Base-by-base conservation (phyloP, 2,888 invertebrate genomes). In the Drosophila mayaguana region DNA sequence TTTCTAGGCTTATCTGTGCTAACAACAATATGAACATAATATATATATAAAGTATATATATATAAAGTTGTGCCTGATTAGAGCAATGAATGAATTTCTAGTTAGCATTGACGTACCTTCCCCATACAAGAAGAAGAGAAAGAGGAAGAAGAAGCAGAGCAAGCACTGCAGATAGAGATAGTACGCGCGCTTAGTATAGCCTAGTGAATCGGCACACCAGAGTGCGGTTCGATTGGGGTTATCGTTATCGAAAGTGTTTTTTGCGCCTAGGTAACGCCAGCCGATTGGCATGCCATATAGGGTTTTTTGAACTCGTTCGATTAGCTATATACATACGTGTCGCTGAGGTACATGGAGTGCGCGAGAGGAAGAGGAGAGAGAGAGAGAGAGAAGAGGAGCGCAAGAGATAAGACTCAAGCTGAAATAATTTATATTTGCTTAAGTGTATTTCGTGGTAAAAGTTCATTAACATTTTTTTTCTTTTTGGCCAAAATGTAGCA, bases 31-130 rank as follows among this genome's bases (percentile, higher is more conserved):
- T 28, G 65, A n/a, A 45, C 53, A 50, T 38, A 12, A 36, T 14
- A 60, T 32, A 63, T 36, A 18, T 46, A 32, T 56, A 50, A 11
- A 5, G 11, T 32, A 16, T 54, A 57, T 46, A n/a, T 34, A 43
- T 48, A 63, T 71, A 62, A 51, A 53, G 43, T 38, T 66, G 34
- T 32, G 36, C 22, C 68, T 67, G 80, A 82, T 78, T 82, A 73
- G 78, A 73, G 78, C 72, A 80, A 85, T 84, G 84, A 84, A 84
- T 84, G 84, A 84, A 84, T 73, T 80, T 72, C 74, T 64, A 76
- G 63, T 59, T 70, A 83, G 75, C 72, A 87, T 85, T 83, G 88
- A 83, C 88, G 83, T 83, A 80, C 83, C 88, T 83, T 84, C 63
- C 2, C 46, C 4, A 3, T 20, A 25, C 34, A 20, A 55, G 1